phyloP scores from a whole-genome alignment of 2,797 vertebrate species.

The Pangasius djambal region DNA sequence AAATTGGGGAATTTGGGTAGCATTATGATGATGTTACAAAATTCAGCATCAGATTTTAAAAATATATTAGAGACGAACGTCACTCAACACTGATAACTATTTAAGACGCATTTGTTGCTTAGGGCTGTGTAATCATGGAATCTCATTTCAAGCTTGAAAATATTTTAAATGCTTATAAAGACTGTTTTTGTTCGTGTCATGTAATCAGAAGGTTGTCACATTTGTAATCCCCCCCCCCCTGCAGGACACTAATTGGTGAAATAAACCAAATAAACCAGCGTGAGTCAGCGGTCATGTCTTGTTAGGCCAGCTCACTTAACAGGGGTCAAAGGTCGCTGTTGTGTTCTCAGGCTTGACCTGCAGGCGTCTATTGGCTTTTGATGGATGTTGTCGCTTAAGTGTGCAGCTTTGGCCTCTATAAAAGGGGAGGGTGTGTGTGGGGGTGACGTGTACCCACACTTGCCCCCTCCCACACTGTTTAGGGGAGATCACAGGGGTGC shows the following conservation, averaged over 20 bases:
- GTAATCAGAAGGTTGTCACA: constrained; percentile 34
- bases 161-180: constrained; percentile 11
- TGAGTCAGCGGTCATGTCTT: constrained; percentile 60
- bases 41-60: not conserved
- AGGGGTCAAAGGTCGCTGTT: constrained; percentile 82
- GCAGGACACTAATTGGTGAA: constrained; percentile 53
- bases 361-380: constrained; percentile 85
- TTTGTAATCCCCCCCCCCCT: constrained; percentile 3
- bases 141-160: constrained; percentile 2
- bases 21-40: not conserved
- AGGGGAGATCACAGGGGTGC: constrained; percentile 83
- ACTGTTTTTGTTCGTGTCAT: constrained; percentile 4
- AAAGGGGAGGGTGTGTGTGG: constrained; percentile 67
- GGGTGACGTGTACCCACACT: constrained; percentile 66
- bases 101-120: not conserved
- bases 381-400: constrained; percentile 85
- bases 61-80: not conserved
- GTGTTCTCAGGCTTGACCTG: constrained; percentile 86
- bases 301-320: constrained; percentile 73
- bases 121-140: not conserved
- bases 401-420: constrained; percentile 77
- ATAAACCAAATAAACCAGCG: constrained; percentile 62
- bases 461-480: constrained; percentile 70
- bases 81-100: not conserved
- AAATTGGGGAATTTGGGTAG: not conserved